Base-by-base conservation (phyloP, 2,113 vertebrate genomes). In the Delphinapterus leucas region DNA sequence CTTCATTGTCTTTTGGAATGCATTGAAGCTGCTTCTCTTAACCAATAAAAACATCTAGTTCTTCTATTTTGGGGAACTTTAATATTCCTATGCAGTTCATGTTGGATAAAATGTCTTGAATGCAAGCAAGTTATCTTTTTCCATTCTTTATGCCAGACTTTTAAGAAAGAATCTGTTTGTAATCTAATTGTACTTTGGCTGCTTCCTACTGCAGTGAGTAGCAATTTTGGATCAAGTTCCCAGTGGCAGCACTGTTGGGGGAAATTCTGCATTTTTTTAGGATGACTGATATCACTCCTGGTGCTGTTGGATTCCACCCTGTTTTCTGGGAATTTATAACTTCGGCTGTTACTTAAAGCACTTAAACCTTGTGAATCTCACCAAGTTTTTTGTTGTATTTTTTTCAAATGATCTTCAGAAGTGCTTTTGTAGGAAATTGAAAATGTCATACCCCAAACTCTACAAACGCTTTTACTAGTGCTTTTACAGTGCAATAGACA, bases 1-100 rank as follows among this genome's bases (percentile, higher is more conserved):
- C 36, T 65, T 73, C 85, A 73, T 60, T 96, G 80, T 96, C 58
- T 91, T 81, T 85, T 93, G 86, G 88, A 97, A 95, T 93, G 41
- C 61, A 92, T 93, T 74, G 55, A 90, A 96, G 90, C 28, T 65
- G 28, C 49, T 68, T 84, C 60, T 97, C 92, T 90, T 91, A 84
- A 87, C 84, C 55, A 83, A 53, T 92, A 87, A 97, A 95, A 96
- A 44, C 31, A 95, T 65, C 36, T 70, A 96, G 71, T 81, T 85
- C 82, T 95, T 95, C 79, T 95, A 41, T 94, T 53, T 44, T 14
- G 21, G 26, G 71, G 67, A 92, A 68, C 63, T 90, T 82, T 47
- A 88, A 44, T 88, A 47, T 71, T 95, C 41, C 20, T 90, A 20
- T 36, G 60, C 81, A 94, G 90, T 92, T 92, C 82, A 70, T 26